These are phyloP conservation scores for Lepidostoma basale DNA, from an alignment of 1,140 invertebrate species.

Conservation along the genomic window DNA sequence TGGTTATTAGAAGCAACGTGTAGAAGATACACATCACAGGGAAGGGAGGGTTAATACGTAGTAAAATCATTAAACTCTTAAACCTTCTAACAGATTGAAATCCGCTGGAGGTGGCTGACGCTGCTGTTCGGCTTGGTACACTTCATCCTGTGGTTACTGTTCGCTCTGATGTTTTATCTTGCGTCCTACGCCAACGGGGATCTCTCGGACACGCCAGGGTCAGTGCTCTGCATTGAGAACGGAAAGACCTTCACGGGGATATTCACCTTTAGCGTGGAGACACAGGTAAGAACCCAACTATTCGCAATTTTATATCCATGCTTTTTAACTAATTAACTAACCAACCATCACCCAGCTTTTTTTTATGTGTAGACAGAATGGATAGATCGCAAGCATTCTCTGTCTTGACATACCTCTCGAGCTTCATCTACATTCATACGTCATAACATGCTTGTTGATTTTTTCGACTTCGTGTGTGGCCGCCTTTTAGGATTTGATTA, in stretches of 20 bases:
- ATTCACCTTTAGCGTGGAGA: constrained; percentile 62
- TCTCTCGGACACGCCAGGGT: constrained; percentile 51
- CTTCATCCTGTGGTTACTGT: constrained; percentile 55
- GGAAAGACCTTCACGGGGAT: constrained; percentile 55
- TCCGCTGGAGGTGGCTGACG: constrained; percentile 60
- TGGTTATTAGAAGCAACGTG: no score
- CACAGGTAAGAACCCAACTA: constrained; percentile 49
- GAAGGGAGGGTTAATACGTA: no score
- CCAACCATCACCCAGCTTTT: no score
- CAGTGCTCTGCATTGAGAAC: constrained; percentile 51
- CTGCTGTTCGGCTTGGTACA: constrained; percentile 52
- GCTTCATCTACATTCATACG: no score
- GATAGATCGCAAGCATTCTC: no score
- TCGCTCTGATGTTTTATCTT: constrained; percentile 54
- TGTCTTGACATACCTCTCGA: no score
- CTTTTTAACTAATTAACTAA: background rate
- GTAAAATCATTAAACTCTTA: no score
- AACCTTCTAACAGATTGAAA: constrained; percentile 55
- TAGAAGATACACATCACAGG: no score
- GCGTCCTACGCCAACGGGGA: constrained; percentile 56
- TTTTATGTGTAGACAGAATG: no score
- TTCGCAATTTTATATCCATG: background rate
- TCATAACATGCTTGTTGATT: no score
- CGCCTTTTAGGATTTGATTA: no score
- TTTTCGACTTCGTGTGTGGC: no score